Evolutionary conservation across 2,888 invertebrate genomes (phyloP).

Genomic region (Aricia artaxerxes): DNA sequence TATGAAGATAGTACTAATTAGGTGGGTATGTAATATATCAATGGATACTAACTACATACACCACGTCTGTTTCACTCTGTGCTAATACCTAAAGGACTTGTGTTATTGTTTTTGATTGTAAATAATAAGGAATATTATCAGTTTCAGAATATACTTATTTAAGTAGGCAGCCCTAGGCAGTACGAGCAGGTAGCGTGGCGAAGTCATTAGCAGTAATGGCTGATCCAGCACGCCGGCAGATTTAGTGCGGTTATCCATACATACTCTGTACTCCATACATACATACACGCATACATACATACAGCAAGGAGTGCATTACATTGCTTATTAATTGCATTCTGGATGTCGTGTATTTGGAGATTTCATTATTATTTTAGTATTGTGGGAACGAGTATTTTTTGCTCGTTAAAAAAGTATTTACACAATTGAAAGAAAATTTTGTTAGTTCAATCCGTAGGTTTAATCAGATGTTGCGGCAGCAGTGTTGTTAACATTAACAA

Average conservation of each 20-base stretch:
- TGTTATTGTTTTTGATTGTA: neutral
- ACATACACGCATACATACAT: constrained; percentile 5
- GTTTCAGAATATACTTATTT: neutral
- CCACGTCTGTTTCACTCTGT: too few species aligned
- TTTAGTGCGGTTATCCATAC: constrained; percentile 64
- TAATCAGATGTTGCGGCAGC: too few species aligned
- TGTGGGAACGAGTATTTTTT: too few species aligned
- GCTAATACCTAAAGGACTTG: neutral
- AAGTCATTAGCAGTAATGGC: constrained; percentile 80
- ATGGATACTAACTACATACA: too few species aligned
- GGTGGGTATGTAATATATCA: too few species aligned
- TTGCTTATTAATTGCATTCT: constrained; percentile 21
- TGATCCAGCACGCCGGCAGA: constrained; percentile 70
- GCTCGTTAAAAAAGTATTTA: too few species aligned
- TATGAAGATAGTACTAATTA: too few species aligned
- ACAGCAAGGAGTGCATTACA: constrained; percentile 18
- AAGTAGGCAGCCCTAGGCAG: constrained; percentile 54
- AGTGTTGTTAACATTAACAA: too few species aligned
- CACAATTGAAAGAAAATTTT: too few species aligned
- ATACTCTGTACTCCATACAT: constrained; percentile 38
- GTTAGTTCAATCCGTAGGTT: too few species aligned
- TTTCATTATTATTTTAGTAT: neutral
- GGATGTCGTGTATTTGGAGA: neutral
- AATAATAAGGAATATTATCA: neutral
- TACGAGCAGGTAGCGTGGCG: constrained; percentile 68